phyloP scores from a whole-genome alignment of 2,113 vertebrate species.

The Anhinga anhinga region DNA sequence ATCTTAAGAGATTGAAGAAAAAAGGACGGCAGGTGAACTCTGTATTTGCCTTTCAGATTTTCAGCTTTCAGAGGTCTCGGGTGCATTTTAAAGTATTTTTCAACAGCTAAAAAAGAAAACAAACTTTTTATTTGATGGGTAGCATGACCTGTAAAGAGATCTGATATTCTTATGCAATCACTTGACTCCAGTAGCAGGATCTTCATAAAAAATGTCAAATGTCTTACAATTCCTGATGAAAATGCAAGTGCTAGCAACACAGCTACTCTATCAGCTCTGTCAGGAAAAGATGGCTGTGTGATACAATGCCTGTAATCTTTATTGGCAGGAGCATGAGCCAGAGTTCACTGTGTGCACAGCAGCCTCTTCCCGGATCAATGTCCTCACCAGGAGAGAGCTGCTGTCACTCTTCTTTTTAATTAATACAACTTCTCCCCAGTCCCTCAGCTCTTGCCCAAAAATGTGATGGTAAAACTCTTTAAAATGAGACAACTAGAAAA shows the following conservation, averaged over 20 bases:
- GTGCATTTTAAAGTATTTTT: not conserved
- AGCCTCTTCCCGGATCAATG: not conserved
- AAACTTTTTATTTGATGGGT: not conserved
- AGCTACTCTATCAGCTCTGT: not conserved
- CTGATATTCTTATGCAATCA: not conserved
- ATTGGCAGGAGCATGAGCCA: not conserved
- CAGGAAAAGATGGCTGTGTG: not conserved
- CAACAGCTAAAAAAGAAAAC: not conserved
- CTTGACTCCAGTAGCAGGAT: not conserved
- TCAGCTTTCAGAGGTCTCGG: not conserved
- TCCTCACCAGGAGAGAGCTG: not conserved
- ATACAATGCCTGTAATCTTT: not conserved
- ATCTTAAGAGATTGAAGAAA: rapidly evolving
- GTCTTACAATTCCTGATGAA: not conserved
- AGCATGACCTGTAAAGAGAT: not conserved
- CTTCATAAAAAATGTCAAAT: not conserved
- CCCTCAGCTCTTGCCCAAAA: not conserved
- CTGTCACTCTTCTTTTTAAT: not conserved
- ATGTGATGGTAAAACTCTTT: not conserved
- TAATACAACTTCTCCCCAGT: not conserved
- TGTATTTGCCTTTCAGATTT: not conserved
- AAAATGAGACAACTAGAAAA: conserved; percentile 3
- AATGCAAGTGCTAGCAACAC: not conserved
- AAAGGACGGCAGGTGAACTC: not conserved
- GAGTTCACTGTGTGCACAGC: not conserved